phyloP scores from a whole-genome alignment of 1,140 invertebrate genomes.

The Sminthurinus signatus region DNA sequence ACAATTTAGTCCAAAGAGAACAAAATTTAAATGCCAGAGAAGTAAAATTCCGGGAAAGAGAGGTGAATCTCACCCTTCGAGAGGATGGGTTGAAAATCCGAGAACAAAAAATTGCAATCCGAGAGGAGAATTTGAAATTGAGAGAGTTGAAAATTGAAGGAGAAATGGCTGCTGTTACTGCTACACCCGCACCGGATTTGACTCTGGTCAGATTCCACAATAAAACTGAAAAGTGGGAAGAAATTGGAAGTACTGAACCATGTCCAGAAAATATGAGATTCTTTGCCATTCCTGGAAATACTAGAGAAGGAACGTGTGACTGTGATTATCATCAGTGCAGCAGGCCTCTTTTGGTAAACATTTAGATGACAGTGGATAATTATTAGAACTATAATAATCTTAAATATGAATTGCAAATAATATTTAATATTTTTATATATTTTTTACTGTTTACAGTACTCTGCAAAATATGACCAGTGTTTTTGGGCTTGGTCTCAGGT shows the following conservation, averaged over 20 bases:
- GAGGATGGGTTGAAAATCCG: constrained; percentile 14
- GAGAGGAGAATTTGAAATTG: constrained; percentile 19
- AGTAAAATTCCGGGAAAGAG: constrained; percentile 15
- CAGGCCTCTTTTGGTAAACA: constrained; percentile 29
- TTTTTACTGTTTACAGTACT: no score
- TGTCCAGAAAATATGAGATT: constrained; percentile 37
- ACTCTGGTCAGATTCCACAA: constrained; percentile 20
- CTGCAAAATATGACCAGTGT: constrained; percentile 30
- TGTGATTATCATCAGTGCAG: constrained; percentile 33
- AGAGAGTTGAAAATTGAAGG: constrained; percentile 12
- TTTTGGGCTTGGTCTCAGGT: constrained; percentile 40
- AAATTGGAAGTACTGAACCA: constrained; percentile 26
- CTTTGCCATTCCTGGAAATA: constrained; percentile 29
- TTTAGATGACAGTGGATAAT: no score
- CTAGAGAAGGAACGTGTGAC: constrained; percentile 27
- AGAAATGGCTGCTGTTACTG: neutral
- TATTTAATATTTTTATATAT: no score
- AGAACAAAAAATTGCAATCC: constrained; percentile 14
- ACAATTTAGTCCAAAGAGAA: constrained; percentile 4
- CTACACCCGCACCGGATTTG: constrained; percentile 13
- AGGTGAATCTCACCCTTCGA: constrained; percentile 13
- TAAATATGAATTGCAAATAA: no score
- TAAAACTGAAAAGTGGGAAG: neutral
- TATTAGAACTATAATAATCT: no score
- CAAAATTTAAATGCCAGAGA: constrained; percentile 15